Conservation (phyloP, 2,888 invertebrate species). For the Aplocera efformata region DNA sequence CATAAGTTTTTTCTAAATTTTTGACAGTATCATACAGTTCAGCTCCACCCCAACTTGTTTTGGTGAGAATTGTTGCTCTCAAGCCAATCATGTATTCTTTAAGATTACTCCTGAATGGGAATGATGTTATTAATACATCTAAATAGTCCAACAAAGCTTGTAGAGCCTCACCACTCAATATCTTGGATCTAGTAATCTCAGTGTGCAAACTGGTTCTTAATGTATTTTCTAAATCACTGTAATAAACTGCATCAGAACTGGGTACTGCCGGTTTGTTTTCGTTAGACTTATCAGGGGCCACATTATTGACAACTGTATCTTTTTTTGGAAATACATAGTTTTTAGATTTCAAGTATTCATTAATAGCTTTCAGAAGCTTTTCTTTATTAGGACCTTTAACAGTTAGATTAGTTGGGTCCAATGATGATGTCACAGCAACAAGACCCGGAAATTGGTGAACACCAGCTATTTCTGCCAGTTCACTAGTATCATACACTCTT, state of each 20-base stretch:
- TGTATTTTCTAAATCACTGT: slow-evolving; percentile 93
- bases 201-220: slow-evolving; percentile 90
- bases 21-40: slow-evolving; percentile 80
- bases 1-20: slow-evolving; percentile 71
- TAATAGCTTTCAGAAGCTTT: slow-evolving; percentile 71
- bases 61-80: slow-evolving; percentile 71
- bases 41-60: slow-evolving; percentile 78
- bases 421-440: slow-evolving; percentile 67
- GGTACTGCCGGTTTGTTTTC: slow-evolving; percentile 29
- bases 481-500: slow-evolving; percentile 79
- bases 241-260: slow-evolving; percentile 84
- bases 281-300: slow-evolving; percentile 32
- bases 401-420: slow-evolving; percentile 55
- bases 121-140: slow-evolving; percentile 85
- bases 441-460: slow-evolving; percentile 78
- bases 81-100: slow-evolving; percentile 83
- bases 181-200: slow-evolving; percentile 87
- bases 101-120: slow-evolving; percentile 87
- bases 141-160: slow-evolving; percentile 88
- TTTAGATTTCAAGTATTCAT: slow-evolving; percentile 70
- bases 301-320: slow-evolving; percentile 34
- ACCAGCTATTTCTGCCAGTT: slow-evolving; percentile 67
- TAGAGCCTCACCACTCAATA: slow-evolving; percentile 86
- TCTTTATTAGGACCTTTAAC: slow-evolving; percentile 63
- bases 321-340: slow-evolving; percentile 62